These are phyloP conservation scores for Thermophis baileyi DNA, from an alignment of 2,113 vertebrate genomes.

Conservation along the genomic window DNA sequence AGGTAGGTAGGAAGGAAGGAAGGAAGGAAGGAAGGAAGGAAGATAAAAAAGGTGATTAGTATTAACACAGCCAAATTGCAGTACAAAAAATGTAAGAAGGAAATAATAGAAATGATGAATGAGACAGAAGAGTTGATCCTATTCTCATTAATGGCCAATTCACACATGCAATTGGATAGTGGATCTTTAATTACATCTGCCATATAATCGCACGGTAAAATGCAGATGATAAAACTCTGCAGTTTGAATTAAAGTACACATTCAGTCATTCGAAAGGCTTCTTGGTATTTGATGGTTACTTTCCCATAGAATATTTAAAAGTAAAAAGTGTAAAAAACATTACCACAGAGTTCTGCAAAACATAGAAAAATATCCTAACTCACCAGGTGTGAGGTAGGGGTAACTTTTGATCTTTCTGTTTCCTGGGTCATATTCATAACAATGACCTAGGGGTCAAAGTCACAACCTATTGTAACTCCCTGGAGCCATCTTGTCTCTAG, in stretches of 20 bases:
- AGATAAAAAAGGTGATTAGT: background rate
- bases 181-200: background rate
- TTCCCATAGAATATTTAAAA: background rate
- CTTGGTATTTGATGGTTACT: background rate
- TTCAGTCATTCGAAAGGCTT: background rate
- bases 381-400: background rate
- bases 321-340: background rate
- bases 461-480: slow-evolving; percentile 24
- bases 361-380: slow-evolving; percentile 30
- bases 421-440: slow-evolving; percentile 16
- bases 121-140: background rate
- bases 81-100: background rate
- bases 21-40: background rate
- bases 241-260: background rate
- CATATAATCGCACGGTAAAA: background rate
- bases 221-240: background rate
- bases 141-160: background rate
- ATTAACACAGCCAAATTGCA: background rate
- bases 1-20: too few species aligned
- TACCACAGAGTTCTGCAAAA: slow-evolving; percentile 29
- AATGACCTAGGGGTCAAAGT: slow-evolving; percentile 7
- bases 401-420: slow-evolving; percentile 40
- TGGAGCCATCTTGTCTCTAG: background rate
- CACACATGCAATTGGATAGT: background rate
- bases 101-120: background rate